phyloP scores from a whole-genome alignment of 1,140 invertebrate genomes.

The Palaemon carinicauda region DNA sequence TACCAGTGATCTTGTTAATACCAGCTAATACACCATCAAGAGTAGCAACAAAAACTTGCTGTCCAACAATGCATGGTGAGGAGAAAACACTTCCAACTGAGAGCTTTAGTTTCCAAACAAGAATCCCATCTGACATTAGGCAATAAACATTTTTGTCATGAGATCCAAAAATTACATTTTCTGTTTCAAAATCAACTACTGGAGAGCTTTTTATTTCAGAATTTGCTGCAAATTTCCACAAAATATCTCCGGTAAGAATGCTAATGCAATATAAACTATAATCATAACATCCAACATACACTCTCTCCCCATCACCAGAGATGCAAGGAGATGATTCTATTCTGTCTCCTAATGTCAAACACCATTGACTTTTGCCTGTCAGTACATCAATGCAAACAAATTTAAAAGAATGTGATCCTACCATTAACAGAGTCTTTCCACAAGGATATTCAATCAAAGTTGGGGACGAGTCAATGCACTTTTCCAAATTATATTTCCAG shows the following conservation, averaged over 20 bases:
- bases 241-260: slow-evolving; percentile 3
- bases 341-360: slow-evolving; percentile 13
- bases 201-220: slow-evolving; percentile 39
- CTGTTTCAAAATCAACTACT: slow-evolving; percentile 14
- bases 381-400: slow-evolving; percentile 25
- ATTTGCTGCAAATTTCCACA: slow-evolving; percentile 27
- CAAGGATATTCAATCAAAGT: background rate
- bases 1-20: slow-evolving; percentile 9
- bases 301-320: background rate
- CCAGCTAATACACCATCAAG: slow-evolving; percentile 34
- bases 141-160: slow-evolving; percentile 39
- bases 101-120: background rate
- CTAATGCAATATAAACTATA: slow-evolving; percentile 16
- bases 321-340: slow-evolving; percentile 36
- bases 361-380: slow-evolving; percentile 5
- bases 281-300: slow-evolving; percentile 44
- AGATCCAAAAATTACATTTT: slow-evolving; percentile 36
- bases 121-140: background rate
- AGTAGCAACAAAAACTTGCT: slow-evolving; percentile 25
- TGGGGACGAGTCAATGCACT: slow-evolving; percentile 48
- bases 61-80: slow-evolving; percentile 12
- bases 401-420: slow-evolving; percentile 35
- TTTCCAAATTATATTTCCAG: slow-evolving; percentile 39
- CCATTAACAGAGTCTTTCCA: background rate
- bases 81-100: slow-evolving; percentile 38